Percentiles rank a stretch among this genome's conserved stretches.
Conservation (phyloP, 2,888 invertebrate species). For the Meteorus cinctellus region DNA sequence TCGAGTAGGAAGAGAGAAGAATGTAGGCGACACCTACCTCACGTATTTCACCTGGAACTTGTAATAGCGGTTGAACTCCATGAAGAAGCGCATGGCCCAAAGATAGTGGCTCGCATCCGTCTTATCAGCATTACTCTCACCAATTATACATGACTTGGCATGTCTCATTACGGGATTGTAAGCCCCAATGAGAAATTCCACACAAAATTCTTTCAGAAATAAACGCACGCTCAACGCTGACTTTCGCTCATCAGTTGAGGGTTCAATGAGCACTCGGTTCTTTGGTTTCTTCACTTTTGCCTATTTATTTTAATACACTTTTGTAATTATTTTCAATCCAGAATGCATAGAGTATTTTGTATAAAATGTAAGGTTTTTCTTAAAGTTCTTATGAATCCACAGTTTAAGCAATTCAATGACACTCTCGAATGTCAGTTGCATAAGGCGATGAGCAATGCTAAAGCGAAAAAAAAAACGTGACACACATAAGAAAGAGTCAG, state of each 20-base stretch:
- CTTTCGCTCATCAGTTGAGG: conserved; percentile 78
- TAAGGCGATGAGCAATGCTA: conserved; percentile 1
- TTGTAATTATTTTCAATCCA: neutral
- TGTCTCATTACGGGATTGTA: conserved; percentile 95
- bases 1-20: conserved; percentile 6
- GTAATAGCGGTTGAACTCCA: conserved; percentile 95
- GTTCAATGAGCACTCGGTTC: conserved; percentile 82
- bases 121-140: conserved; percentile 78
- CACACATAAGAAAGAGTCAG: conserved; percentile 34
- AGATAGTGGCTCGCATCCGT: conserved; percentile 96
- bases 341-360: conserved; percentile 16
- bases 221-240: conserved; percentile 93
- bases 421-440: neutral
- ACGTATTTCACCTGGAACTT: conserved; percentile 91
- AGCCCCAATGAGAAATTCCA: conserved; percentile 91
- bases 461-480: conserved; percentile 41
- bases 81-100: conserved; percentile 96
- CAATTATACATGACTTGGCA: conserved; percentile 84
- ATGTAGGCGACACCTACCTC: conserved; percentile 77
- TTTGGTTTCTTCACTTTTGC: conserved; percentile 82
- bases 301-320: conserved; percentile 53
- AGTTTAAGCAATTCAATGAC: conserved; percentile 26
- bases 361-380: conserved; percentile 38
- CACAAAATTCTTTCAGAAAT: conserved; percentile 94
- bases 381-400: conserved; percentile 16